Evolutionary conservation across 2,888 invertebrate genomes (phyloP), one percentile per base, ranked within the genome.

Genomic region (Tetrapedia diversipes): DNA sequence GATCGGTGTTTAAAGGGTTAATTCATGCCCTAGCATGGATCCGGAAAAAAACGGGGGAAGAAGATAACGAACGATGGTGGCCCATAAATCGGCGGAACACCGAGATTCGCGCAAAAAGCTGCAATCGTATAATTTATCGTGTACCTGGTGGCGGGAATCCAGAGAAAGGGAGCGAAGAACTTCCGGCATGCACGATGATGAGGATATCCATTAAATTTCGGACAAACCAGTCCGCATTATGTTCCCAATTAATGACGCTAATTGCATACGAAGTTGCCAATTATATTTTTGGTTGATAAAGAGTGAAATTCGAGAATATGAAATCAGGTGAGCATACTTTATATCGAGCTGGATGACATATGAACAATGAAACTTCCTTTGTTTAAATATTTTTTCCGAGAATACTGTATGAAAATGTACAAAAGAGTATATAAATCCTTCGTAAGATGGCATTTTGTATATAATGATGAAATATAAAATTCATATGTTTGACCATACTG

Each of bases 181-280:
- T 51, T 56, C 69, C 69, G 69, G 67, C 65, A 49, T 67, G 72
- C 70, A 63, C 71, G 77, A 66, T 66, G 70, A 63, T 54, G 72
- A 76, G 75, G 81, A 82, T 72, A 60, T 73, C 87, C 84, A 87
- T 89, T 87, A 87, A 86, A 87, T 86, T 84, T 79, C 82, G 79
- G 82, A 80, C 75, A 69, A 67, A 73, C 70, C 73, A 64, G 74
- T 76, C 70, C 77, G 76, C 70, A 68, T 86, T 85, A 88, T 88
- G 87, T 86, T 85, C 86, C n/a, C n/a, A n/a, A n/a, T 89, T 85
- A 86, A 88, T 83, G 86, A 86, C 79, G 72, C n/a, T n/a, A n/a
- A n/a, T n/a, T n/a, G n/a, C n/a, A n/a, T n/a, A n/a, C n/a, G n/a
- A n/a, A n/a, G n/a, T 77, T 60, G 76, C 71, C 67, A 77, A 66